phyloP scores from a whole-genome alignment of 2,797 vertebrate genomes.

The Sebastes melanostomus region DNA sequence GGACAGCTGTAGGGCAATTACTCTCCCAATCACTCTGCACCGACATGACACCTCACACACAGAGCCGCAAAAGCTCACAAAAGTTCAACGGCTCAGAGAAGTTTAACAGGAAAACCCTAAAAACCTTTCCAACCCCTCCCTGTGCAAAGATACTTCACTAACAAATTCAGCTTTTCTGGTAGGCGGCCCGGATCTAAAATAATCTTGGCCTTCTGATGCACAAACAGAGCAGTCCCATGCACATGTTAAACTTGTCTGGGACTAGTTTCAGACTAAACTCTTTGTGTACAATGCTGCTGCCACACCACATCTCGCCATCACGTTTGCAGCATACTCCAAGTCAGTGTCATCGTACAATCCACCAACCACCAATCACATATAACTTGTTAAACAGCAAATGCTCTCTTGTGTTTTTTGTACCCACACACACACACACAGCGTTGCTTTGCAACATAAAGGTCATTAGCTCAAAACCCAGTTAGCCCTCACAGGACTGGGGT shows the following conservation, averaged over 20 bases:
- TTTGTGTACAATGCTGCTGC: constrained; percentile 1
- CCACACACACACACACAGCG: not conserved
- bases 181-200: not conserved
- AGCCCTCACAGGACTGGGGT: constrained; percentile 41
- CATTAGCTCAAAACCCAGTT: constrained; percentile 59
- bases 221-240: not conserved
- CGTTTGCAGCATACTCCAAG: constrained; percentile 33
- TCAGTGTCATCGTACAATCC: constrained; percentile 30
- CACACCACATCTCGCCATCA: constrained; percentile 6
- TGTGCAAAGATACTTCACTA: not conserved
- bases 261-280: not conserved
- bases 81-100: constrained; percentile 22
- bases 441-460: constrained; percentile 51
- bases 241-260: not conserved
- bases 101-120: constrained; percentile 31
- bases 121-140: constrained; percentile 2
- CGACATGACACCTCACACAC: constrained; percentile 55
- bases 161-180: not conserved
- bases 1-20: constrained; percentile 71
- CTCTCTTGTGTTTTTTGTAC: not conserved
- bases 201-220: not conserved
- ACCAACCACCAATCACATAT: constrained; percentile 20
- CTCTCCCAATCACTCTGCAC: constrained; percentile 53
- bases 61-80: constrained; percentile 29
- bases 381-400: constrained; percentile 6